phyloP scores from a whole-genome alignment of 2,797 vertebrate genomes.

The Catamblyrhynchus diadema region DNA sequence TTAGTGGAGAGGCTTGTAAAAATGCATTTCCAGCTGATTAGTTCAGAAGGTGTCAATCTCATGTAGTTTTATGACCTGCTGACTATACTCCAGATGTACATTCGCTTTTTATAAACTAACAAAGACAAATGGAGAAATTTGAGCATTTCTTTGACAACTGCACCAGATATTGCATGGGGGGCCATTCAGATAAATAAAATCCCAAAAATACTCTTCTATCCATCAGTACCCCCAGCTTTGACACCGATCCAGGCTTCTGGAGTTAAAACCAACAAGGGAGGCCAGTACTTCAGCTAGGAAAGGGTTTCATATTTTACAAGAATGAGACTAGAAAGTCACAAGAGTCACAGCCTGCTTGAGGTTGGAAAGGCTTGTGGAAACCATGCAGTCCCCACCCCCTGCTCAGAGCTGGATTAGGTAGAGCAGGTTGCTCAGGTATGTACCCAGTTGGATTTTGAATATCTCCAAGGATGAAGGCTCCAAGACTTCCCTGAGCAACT shows the following conservation, averaged over 20 bases:
- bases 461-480: not conserved
- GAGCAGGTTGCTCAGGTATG: not conserved
- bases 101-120: slow-evolving; percentile 86
- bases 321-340: not conserved
- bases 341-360: not conserved
- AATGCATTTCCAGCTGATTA: slow-evolving; percentile 86
- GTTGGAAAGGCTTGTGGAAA: not conserved
- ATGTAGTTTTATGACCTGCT: slow-evolving; percentile 79
- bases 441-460: not conserved
- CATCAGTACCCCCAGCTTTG: not conserved
- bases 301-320: not conserved
- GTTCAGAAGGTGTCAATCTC: slow-evolving; percentile 83
- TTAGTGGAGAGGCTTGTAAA: slow-evolving; percentile 79
- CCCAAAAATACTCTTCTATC: not conserved
- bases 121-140: slow-evolving; percentile 81
- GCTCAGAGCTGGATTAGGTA: not conserved
- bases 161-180: slow-evolving; percentile 65
- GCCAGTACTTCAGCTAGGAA: not conserved
- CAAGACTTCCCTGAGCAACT: not conserved
- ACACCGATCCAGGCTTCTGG: not conserved
- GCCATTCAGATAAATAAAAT: not conserved
- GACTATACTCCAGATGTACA: slow-evolving; percentile 79
- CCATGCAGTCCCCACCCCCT: not conserved
- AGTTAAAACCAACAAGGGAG: not conserved
- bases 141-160: slow-evolving; percentile 67